Evolutionary conservation across 2,113 vertebrate genomes (phyloP).

Genomic region (Cisticola juncidis): DNA sequence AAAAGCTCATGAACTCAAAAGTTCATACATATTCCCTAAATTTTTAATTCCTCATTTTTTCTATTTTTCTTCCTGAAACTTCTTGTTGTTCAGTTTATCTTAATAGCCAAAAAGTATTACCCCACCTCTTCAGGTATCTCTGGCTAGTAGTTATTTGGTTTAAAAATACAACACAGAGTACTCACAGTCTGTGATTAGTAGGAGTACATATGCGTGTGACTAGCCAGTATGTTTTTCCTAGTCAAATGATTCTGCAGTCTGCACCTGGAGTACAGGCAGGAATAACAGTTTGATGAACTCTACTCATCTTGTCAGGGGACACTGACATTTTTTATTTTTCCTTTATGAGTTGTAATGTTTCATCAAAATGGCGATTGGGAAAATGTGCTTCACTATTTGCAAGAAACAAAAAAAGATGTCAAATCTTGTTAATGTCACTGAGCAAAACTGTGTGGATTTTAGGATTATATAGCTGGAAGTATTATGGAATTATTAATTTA

Average conservation of each 20-base stretch:
- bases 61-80: not conserved
- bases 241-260: not conserved
- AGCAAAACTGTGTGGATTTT: conserved; percentile 24
- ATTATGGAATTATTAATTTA: conserved; percentile 69
- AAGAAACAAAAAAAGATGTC: conserved; percentile 38
- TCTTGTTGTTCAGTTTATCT: not conserved
- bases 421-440: conserved; percentile 43
- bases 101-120: not conserved
- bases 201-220: not conserved
- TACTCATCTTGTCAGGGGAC: not conserved
- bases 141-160: not conserved
- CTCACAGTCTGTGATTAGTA: not conserved
- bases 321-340: not conserved
- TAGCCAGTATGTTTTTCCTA: not conserved
- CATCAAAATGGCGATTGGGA: conserved; percentile 11
- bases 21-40: rapidly evolving
- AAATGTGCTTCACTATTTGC: conserved; percentile 9
- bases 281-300: not conserved
- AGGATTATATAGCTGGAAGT: conserved; percentile 24
- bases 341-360: not conserved
- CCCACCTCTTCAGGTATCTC: not conserved
- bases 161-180: not conserved
- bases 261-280: not conserved
- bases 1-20: not conserved
- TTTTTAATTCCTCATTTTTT: not conserved